Base-by-base conservation (phyloP, 2,113 vertebrate species). In the Phaetusa simplex region DNA sequence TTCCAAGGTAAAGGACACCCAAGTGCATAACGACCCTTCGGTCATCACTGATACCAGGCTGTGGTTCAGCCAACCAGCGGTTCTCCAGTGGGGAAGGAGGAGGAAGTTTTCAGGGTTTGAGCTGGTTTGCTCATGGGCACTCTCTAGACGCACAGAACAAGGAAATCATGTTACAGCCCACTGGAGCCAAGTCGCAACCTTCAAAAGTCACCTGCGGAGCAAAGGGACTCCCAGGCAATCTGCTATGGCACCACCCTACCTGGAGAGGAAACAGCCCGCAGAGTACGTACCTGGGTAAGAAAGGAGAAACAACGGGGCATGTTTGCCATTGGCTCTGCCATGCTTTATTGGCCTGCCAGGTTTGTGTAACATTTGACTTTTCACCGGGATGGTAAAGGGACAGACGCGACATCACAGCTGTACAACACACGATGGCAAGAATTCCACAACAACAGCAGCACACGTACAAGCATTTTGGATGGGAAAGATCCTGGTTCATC, bases 321-420 rank as follows among this genome's bases (percentile, higher is more conserved):
- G 18, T 59, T 74, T 92, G 66, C 73, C 12, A 11, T 91, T 80
- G 72, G 72, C 93, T 96, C 82, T 97, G 70, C 84, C 89, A 76
- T 49, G 62, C 82, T 96, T 97, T 97, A 97, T 97, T 97, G 83
- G 88, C 91, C 91, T 90, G 88, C 62, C 70, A 83, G 47, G 38
- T 81, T 56, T 83, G 43, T 19, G 45, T 42, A 86, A 94, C 88
- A 50, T 62, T 53, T 89, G 72, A 76, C 43, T 91, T 82, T 84
- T 84, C 64, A 91, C 21, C 5, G 0, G 34, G 47, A 78, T 30
- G 66, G 36, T 27, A 93, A 82, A 86, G 53, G 56, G 64, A 91
- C 77, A 74, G 77, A 71, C 7, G 4, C 0, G 0, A 93, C 76
- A 74, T 69, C 81, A 82, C 45, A 95, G 67, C 52, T 47, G 50